phyloP scores from a whole-genome alignment of 1,140 invertebrate genomes.

The Trichomalopsis sarcophagae region DNA sequence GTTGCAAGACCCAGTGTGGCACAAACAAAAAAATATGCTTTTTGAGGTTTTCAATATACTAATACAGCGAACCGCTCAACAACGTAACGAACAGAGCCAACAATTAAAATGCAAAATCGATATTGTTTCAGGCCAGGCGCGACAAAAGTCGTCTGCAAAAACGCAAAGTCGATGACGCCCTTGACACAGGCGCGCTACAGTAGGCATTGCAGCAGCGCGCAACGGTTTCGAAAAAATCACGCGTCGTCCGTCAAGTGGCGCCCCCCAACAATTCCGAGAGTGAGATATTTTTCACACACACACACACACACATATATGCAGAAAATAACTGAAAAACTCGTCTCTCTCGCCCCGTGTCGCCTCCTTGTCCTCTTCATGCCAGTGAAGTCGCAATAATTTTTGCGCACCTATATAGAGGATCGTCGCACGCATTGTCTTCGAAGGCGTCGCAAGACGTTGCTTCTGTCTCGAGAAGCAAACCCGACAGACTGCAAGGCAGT shows the following conservation, averaged over 20 bases:
- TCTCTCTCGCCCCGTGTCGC: not conserved
- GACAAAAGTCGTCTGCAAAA: not conserved
- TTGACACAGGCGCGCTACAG: not conserved
- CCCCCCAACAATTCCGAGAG: conserved; percentile 19
- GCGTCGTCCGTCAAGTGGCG: conserved; percentile 31
- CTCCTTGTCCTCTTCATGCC: too few relatives aligned
- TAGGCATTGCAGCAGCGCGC: too few relatives aligned
- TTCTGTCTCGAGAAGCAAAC: too few relatives aligned
- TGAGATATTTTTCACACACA: not conserved
- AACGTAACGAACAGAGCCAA: too few relatives aligned
- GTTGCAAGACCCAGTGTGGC: too few relatives aligned
- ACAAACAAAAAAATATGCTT: too few relatives aligned
- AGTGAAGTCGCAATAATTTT: not conserved
- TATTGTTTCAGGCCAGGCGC: not conserved
- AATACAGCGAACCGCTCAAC: too few relatives aligned
- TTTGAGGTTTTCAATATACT: too few relatives aligned
- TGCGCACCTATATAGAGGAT: not conserved
- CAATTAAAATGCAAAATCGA: too few relatives aligned
- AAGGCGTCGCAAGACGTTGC: too few relatives aligned
- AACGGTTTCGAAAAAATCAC: conserved; percentile 10
- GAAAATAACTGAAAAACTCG: conserved; percentile 38
- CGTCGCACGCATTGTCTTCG: not conserved
- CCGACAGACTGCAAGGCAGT: too few relatives aligned
- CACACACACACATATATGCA: not conserved
- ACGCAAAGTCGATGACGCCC: not conserved